Conservation (phyloP, 1,140 invertebrate species). For the Pseudomyrmex flavicornis region DNA sequence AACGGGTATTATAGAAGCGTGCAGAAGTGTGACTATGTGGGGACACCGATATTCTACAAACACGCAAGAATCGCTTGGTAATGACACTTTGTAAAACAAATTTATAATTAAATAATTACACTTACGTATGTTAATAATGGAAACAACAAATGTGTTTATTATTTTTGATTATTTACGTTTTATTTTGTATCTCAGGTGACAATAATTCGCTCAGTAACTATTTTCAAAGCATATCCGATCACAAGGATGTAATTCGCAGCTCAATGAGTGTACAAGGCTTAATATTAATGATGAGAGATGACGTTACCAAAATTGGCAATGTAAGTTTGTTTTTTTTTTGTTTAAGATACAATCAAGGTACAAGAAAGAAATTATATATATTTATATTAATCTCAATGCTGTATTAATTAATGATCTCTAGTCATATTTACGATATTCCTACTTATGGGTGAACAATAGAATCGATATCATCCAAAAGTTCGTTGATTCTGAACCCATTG, state of each 20-base stretch:
- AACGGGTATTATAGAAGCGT: slow-evolving; percentile 87
- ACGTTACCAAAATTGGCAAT: slow-evolving; percentile 83
- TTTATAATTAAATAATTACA: background rate
- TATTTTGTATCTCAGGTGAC: slow-evolving; percentile 47
- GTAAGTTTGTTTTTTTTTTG: slow-evolving; percentile 61
- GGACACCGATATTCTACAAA: slow-evolving; percentile 84
- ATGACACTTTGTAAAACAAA: slow-evolving; percentile 5
- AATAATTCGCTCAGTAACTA: slow-evolving; percentile 86
- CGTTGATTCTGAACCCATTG: slow-evolving; percentile 89
- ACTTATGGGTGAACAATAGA: slow-evolving; percentile 90
- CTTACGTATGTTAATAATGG: background rate
- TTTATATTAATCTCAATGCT: slow-evolving; percentile 13
- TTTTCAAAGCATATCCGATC: slow-evolving; percentile 90
- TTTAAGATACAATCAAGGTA: too few relatives aligned
- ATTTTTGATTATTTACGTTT: slow-evolving; percentile 22
- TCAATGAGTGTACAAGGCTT: slow-evolving; percentile 90
- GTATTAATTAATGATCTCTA: slow-evolving; percentile 32
- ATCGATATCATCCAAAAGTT: slow-evolving; percentile 89
- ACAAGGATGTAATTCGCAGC: slow-evolving; percentile 91
- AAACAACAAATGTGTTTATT: background rate
- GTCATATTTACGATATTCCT: slow-evolving; percentile 87
- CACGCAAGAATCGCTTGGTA: slow-evolving; percentile 39
- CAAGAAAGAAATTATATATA: background rate
- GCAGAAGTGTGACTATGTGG: slow-evolving; percentile 90
- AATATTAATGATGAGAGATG: slow-evolving; percentile 88